Conservation (phyloP, 2,888 invertebrate genomes). For the Torymus aiolomorphi region DNA sequence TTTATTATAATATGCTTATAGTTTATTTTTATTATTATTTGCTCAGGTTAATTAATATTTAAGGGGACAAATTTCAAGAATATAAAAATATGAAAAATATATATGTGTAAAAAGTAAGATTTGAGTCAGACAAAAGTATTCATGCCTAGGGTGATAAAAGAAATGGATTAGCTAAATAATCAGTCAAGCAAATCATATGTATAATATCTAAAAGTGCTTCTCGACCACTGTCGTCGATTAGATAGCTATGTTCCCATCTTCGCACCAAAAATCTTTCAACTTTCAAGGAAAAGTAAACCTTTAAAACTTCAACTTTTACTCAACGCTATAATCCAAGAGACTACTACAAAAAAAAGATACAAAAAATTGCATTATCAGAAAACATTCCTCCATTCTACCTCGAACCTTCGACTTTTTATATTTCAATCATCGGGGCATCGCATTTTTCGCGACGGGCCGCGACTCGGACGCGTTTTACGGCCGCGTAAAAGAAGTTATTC, state of each 20-base stretch:
- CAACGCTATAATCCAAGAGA: not conserved
- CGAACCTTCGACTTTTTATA: not conserved
- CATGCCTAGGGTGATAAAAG: conserved; percentile 47
- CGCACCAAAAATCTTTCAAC: conserved; percentile 15
- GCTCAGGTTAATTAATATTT: too few relatives aligned
- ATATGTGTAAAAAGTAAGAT: not conserved
- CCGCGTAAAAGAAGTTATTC: conserved; percentile 61
- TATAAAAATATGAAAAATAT: conserved; percentile 1
- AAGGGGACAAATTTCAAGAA: not conserved
- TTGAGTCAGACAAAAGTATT: conserved; percentile 15
- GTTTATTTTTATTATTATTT: too few relatives aligned
- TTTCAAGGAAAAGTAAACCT: not conserved
- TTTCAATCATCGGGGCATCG: conserved; percentile 8
- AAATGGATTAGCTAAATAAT: conserved; percentile 33
- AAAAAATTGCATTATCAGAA: too few relatives aligned
- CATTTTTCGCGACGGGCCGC: conserved; percentile 46
- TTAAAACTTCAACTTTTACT: conserved; percentile 7
- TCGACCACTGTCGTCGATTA: conserved; percentile 59
- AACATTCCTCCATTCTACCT: too few relatives aligned
- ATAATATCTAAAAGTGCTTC: conserved; percentile 58
- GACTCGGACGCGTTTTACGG: conserved; percentile 59
- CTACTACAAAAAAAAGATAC: too few relatives aligned
- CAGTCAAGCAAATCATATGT: conserved; percentile 48
- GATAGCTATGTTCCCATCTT: conserved; percentile 61
- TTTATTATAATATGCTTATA: too few relatives aligned